Evolutionary conservation across 2,888 invertebrate species (phyloP), one percentile per base, ranked within the genome.

Genomic region (Drosophila cognata): DNA sequence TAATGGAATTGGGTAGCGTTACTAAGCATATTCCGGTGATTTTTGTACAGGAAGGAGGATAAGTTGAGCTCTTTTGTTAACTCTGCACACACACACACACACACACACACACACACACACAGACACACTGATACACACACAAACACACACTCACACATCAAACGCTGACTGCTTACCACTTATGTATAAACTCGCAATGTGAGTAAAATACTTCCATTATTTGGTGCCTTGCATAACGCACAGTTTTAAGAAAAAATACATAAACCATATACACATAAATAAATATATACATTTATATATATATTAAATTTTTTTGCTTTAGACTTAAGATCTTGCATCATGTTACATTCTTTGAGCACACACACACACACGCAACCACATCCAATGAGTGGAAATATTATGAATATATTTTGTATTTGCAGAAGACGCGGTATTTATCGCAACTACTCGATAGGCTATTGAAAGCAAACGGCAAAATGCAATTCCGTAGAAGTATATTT

Each of bases 391-490:
- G 72, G 52, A 41, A 50, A 64, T 67, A 71, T 78, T 59, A 58
- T 38, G 43, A 63, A 67, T 64, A 59, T 57, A 56, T 64, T 64
- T 81, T 86, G 66, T 82, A 79, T 81, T 92, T 91, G 77, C 92
- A 92, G 92, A 86, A 89, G 84, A 77, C 90, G 91, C 84, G 92
- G 92, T 82, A 90, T 88, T 78, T 92, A 89, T 82, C 92, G 91
- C 79, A 89, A 91, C 82, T 92, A 81, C 86, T 91, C 84, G 77
- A 85, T 91, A 90, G 91, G 89, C 85, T 92, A 91, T 82, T 90
- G 88, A 83, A 74, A 55, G 41, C 38, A 35, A 51, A 13, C 50
- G 46, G 51, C 48, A 64, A 65, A 61, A 50, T 56, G 18, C 56
- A 61, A 52, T 18, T 58, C 18, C 59, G 46, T 75, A 71, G 62